Evolutionary conservation across 2,113 vertebrate species (phyloP).

Genomic region (Corythaeola cristata): DNA sequence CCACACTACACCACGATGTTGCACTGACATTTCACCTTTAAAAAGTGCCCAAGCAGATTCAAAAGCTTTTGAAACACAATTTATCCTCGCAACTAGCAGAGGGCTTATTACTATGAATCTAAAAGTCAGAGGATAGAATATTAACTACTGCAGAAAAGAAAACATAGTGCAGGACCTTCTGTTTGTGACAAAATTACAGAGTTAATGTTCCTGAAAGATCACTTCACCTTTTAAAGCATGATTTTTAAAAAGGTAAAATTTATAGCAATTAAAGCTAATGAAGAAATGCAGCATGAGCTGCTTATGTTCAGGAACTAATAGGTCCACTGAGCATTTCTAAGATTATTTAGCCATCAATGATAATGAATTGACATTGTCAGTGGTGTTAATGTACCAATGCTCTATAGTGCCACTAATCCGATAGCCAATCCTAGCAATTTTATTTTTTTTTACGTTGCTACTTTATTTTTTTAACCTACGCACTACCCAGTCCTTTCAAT

Average conservation of each 20-base stretch:
- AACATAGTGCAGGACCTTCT: constrained; percentile 77
- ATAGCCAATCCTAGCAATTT: constrained; percentile 56
- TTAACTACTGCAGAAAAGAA: constrained; percentile 72
- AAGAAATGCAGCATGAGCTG: constrained; percentile 84
- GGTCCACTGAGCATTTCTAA: constrained; percentile 81
- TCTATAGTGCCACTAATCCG: constrained; percentile 55
- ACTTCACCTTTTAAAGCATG: constrained; percentile 81
- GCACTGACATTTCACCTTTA: constrained; percentile 60
- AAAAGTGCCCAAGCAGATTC: constrained; percentile 24
- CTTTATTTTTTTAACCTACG: constrained; percentile 49
- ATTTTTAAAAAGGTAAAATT: constrained; percentile 84
- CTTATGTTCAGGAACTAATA: constrained; percentile 84
- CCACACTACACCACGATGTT: neutral
- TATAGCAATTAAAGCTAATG: constrained; percentile 86
- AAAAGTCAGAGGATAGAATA: constrained; percentile 64
- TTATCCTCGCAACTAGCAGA: constrained; percentile 54
- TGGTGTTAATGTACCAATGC: constrained; percentile 71
- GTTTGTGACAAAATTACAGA: constrained; percentile 83
- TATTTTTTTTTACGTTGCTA: constrained; percentile 35
- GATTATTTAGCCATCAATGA: constrained; percentile 83
- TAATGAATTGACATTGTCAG: constrained; percentile 83
- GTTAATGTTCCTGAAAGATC: constrained; percentile 86
- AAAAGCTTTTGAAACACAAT: constrained; percentile 61
- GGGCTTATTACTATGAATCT: constrained; percentile 62
- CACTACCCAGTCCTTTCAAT: neutral